phyloP scores from a whole-genome alignment of 2,888 invertebrate genomes.

The Volucella inanis region DNA sequence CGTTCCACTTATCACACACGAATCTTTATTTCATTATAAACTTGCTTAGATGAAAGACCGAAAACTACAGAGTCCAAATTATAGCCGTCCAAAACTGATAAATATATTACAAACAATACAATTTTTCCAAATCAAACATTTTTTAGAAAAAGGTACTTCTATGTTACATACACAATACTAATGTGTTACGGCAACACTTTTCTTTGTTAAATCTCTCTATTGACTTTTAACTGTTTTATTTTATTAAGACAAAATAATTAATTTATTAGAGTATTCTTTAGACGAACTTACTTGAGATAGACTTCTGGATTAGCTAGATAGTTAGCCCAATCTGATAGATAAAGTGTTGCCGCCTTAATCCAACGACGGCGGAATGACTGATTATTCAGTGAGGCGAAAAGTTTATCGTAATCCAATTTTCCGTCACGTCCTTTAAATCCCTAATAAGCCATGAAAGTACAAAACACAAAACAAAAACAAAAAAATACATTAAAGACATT shows the following conservation, averaged over 20 bases:
- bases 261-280: neutral
- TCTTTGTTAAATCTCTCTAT: neutral
- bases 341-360: conserved; percentile 90
- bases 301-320: conserved; percentile 90
- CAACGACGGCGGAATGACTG: conserved; percentile 91
- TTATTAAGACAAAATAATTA: neutral
- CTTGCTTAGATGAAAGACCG: too few relatives aligned
- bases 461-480: conserved; percentile 8
- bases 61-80: too few relatives aligned
- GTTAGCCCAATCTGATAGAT: conserved; percentile 89
- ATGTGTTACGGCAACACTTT: neutral
- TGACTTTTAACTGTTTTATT: too few relatives aligned
- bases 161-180: too few relatives aligned
- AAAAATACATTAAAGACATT: neutral
- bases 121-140: too few relatives aligned
- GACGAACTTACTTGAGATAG: conserved; percentile 86
- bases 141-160: too few relatives aligned
- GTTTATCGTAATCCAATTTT: conserved; percentile 88
- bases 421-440: conserved; percentile 88
- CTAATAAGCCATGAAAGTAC: conserved; percentile 74
- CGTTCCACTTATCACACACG: too few relatives aligned
- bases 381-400: conserved; percentile 91
- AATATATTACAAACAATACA: too few relatives aligned
- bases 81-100: too few relatives aligned
- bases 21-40: too few relatives aligned